These are phyloP conservation scores for Euplexia lucipara DNA, from an alignment of 2,888 invertebrate genomes.

Conservation along the genomic window DNA sequence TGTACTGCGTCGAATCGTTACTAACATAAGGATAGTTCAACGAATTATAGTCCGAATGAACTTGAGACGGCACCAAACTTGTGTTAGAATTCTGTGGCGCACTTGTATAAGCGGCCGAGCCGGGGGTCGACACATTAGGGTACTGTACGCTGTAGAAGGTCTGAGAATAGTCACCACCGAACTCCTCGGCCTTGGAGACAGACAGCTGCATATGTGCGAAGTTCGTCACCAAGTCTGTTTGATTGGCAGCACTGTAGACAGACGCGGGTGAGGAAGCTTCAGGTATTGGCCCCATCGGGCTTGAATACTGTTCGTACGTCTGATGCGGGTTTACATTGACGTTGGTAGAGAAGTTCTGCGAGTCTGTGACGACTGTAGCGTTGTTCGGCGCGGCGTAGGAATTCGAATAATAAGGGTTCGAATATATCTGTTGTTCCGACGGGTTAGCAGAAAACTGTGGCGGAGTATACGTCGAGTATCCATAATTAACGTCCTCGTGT, in stretches of 20 bases:
- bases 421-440: conserved; percentile 78
- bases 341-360: conserved; percentile 67
- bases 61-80: conserved; percentile 74
- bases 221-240: conserved; percentile 76
- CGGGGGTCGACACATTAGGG: conserved; percentile 77
- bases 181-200: conserved; percentile 72
- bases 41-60: conserved; percentile 75
- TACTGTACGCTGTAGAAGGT: conserved; percentile 83
- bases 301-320: conserved; percentile 54
- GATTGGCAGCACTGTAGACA: conserved; percentile 66
- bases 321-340: conserved; percentile 43
- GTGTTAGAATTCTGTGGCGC: conserved; percentile 77
- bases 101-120: conserved; percentile 80
- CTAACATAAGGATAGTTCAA: conserved; percentile 73
- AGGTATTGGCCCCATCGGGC: conserved; percentile 69
- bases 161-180: conserved; percentile 79
- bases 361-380: conserved; percentile 77
- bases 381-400: conserved; percentile 71
- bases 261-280: conserved; percentile 68
- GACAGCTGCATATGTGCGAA: conserved; percentile 84
- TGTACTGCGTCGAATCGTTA: conserved; percentile 66
- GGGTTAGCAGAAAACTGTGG: conserved; percentile 78
- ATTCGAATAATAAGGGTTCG: conserved; percentile 82
- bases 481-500: conserved; percentile 74
- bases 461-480: conserved; percentile 81